A percentile compares a stretch with the other conserved stretches of the same genome.
These are phyloP conservation scores for Ectemnius cavifrons DNA, from an alignment of 2,888 invertebrate species.

Conservation along the genomic window DNA sequence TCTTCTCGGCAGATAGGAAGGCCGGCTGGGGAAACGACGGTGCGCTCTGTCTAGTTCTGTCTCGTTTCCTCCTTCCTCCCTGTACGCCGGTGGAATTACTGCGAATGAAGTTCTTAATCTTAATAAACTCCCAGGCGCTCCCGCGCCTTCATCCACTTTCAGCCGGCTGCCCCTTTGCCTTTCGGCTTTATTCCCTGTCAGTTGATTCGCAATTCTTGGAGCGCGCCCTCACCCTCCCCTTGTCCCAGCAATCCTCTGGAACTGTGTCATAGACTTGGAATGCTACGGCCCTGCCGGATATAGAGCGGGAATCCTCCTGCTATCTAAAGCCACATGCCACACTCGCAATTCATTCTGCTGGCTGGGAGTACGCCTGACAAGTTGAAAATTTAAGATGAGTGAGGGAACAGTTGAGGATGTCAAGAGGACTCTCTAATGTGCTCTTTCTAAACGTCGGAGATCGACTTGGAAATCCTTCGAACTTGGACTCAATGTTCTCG, in stretches of 20 bases:
- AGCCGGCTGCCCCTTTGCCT: constrained; percentile 24
- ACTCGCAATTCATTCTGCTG: neutral
- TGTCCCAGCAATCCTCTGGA: constrained; percentile 37
- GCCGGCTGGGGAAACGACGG: too few species aligned
- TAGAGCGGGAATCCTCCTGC: neutral
- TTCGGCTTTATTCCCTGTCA: constrained; percentile 55
- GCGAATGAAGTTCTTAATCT: constrained; percentile 76
- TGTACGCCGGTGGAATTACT: constrained; percentile 65
- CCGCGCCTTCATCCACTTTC: constrained; percentile 48
- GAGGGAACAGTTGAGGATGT: too few species aligned
- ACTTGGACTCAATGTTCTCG: constrained; percentile 55
- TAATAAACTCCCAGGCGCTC: constrained; percentile 74
- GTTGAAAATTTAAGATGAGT: too few species aligned
- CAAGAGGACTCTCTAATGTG: neutral
- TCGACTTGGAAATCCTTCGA: constrained; percentile 50
- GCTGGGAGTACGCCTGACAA: neutral
- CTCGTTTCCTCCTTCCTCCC: constrained; percentile 7
- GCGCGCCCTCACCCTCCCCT: constrained; percentile 16
- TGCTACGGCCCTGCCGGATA: constrained; percentile 3
- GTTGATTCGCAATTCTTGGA: constrained; percentile 55
- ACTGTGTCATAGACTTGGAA: constrained; percentile 43
- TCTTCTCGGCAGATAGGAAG: constrained; percentile 37
- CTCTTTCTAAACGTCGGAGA: constrained; percentile 47
- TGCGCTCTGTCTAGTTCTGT: neutral
- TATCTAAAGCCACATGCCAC: neutral